phyloP scores from a whole-genome alignment of 1,140 invertebrate species.

The Ips nitidus region DNA sequence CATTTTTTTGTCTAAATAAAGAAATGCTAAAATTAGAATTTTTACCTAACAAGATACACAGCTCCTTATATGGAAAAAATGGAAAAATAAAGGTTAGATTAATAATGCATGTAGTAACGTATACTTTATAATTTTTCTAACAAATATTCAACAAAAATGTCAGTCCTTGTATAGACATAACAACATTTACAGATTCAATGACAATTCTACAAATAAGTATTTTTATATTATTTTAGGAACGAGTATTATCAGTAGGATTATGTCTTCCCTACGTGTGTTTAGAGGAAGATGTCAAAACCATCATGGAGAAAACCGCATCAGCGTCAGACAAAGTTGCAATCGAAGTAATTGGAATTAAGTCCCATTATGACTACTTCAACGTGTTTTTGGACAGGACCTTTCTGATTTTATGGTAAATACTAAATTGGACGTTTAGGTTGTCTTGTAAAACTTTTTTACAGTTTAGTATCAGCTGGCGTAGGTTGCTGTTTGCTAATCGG shows the following conservation, averaged over 20 bases:
- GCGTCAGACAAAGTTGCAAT: slow-evolving; percentile 52
- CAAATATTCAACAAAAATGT: no score
- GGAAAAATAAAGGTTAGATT: no score
- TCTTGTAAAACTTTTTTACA: slow-evolving; percentile 48
- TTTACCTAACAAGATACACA: no score
- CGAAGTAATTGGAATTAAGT: slow-evolving; percentile 61
- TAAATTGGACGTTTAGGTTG: slow-evolving; percentile 1
- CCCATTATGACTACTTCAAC: slow-evolving; percentile 66
- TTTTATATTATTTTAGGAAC: slow-evolving; percentile 50
- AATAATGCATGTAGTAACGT: no score
- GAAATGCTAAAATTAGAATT: no score
- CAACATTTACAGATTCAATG: no score
- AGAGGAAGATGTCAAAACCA: slow-evolving; percentile 59
- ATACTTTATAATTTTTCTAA: no score
- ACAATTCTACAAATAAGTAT: background rate
- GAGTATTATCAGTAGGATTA: slow-evolving; percentile 68
- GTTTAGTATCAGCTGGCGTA: slow-evolving; percentile 61
- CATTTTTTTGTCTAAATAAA: no score
- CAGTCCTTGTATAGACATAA: no score
- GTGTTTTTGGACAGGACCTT: slow-evolving; percentile 70
- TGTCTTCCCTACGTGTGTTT: slow-evolving; percentile 72
- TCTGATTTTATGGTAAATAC: slow-evolving; percentile 68
- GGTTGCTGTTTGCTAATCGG: slow-evolving; percentile 61
- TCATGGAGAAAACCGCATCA: slow-evolving; percentile 60
- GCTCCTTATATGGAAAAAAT: no score